Base-by-base conservation (phyloP, 2,888 invertebrate genomes). In the Heteromurus nitidus region DNA sequence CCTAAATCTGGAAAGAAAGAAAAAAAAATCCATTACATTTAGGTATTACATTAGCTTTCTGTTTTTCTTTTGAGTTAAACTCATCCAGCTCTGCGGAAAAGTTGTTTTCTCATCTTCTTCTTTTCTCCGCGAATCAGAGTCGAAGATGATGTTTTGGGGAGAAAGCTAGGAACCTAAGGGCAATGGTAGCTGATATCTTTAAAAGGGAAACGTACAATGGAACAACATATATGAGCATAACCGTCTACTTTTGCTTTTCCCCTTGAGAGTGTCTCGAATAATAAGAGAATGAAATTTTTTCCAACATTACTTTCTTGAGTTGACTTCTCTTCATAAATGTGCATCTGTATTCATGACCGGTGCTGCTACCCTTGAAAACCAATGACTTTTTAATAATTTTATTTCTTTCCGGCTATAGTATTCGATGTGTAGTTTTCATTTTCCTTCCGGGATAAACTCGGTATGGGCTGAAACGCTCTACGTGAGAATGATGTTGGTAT, bases 331-430 rank as follows among this genome's bases (percentile, higher is more conserved):
- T 75, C 67, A 75, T 75, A 75, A 76, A 76, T 60, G 50, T 68
- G 68, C 77, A 77, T 79, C 55, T 64, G 70, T 79, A 79, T 79
- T 64, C 79, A 79, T 79, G 70, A 72, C 72, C 53, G 36, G 30
- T 31, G 69, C 50, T 9, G 30, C 65, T 72, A 55, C 79, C 79
- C 70, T 79, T 79, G 79, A 79, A 77, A 79, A 55, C 64, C 70
- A 79, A 79, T 79, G 79, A 65, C 70, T 79, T 79, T 64, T 70
- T 79, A 79, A 79, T 79, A 55, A 70, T 79, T 79, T 79, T 79
- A 79, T 79, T 79, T 55, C 24, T 58, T 76, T 16, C 53, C 24
- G 47, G 53, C 50, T 20, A 44, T n/a, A n/a, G n/a, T n/a, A n/a
- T n/a, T 30, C 3, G 50, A 20, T 74, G 13, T 42, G 31, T 22